A percentile compares a stretch with the other conserved stretches of the same genome.
phyloP scores from a whole-genome alignment of 2,888 invertebrate genomes.

The Ophion ventricosus region DNA sequence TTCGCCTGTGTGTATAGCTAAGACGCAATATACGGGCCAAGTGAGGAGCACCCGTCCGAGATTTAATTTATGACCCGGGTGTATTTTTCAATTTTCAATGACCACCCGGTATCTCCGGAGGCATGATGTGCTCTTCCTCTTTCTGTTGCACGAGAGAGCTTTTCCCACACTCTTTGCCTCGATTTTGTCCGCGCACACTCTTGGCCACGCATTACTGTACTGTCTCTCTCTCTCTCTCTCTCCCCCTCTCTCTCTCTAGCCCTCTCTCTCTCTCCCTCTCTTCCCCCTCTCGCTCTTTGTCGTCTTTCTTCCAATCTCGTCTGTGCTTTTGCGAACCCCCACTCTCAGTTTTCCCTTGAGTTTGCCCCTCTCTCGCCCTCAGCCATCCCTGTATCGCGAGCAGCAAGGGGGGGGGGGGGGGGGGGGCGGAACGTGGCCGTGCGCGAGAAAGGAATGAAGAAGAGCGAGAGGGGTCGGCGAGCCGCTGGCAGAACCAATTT shows the following conservation, averaged over 20 bases:
- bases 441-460: constrained; percentile 44
- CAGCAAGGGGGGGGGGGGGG: background rate
- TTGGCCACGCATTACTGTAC: constrained; percentile 40
- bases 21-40: background rate
- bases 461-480: constrained; percentile 31
- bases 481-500: constrained; percentile 76
- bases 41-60: constrained; percentile 70
- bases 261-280: constrained; percentile 15
- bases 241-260: background rate
- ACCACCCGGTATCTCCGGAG: constrained; percentile 71
- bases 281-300: constrained; percentile 21
- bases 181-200: constrained; percentile 39
- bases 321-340: constrained; percentile 44
- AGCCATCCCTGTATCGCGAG: constrained; percentile 12
- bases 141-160: constrained; percentile 14
- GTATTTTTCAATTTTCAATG: constrained; percentile 78
- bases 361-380: constrained; percentile 21
- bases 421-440: constrained; percentile 18
- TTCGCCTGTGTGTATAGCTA: too few relatives aligned
- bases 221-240: constrained; percentile 14
- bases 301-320: constrained; percentile 63
- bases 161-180: constrained; percentile 31
- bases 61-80: constrained; percentile 74
- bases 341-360: constrained; percentile 53
- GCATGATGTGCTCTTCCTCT: constrained; percentile 43